Conservation (phyloP, 2,113 vertebrate species). For the Podarcis cretensis region DNA sequence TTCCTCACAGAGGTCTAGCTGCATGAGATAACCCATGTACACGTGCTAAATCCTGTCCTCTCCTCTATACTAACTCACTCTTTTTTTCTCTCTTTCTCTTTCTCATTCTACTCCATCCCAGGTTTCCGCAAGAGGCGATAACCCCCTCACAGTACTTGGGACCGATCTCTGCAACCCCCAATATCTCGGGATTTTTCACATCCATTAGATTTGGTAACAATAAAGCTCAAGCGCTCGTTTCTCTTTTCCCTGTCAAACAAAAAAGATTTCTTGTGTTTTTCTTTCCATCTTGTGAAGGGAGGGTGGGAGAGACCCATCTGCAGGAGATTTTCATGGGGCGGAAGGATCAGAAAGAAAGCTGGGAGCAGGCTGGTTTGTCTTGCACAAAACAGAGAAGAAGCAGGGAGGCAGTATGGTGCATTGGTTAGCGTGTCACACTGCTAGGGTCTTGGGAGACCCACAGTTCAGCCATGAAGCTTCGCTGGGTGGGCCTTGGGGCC, state of each 20-base stretch:
- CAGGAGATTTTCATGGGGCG: too few species aligned
- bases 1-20: neutral
- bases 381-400: too few species aligned
- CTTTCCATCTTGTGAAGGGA: neutral
- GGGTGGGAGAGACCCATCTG: too few species aligned
- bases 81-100: neutral
- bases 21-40: neutral
- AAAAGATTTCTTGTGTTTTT: neutral
- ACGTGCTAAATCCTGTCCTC: neutral
- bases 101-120: neutral
- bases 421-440: too few species aligned
- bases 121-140: conserved; percentile 28
- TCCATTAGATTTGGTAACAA: neutral
- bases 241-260: neutral
- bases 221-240: neutral
- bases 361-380: too few species aligned
- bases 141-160: neutral
- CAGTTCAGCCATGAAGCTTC: too few species aligned
- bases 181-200: neutral
- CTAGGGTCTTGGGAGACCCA: too few species aligned
- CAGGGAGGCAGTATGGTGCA: too few species aligned
- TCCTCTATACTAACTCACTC: neutral
- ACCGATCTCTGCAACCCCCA: neutral
- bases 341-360: too few species aligned
- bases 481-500: too few species aligned